A percentile compares a stretch with the other conserved stretches of the same genome.
Conservation (phyloP, 2,888 invertebrate genomes). For the Hirudinaria manillensis region DNA sequence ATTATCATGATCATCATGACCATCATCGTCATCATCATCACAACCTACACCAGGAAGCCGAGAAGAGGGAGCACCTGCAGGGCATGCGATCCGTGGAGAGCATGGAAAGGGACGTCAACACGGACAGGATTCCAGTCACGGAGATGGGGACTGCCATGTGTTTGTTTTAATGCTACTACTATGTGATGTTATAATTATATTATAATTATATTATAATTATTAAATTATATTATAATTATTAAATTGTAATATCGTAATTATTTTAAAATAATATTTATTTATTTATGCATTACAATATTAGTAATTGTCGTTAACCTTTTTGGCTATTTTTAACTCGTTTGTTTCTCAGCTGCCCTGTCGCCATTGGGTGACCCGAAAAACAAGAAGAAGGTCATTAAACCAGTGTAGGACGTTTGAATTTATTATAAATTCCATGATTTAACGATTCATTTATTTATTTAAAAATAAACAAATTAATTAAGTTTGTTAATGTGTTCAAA, state of each 20-base stretch:
- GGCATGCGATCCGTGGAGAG: conserved; percentile 23
- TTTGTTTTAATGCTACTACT: background rate
- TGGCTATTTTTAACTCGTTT: background rate
- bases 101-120: conserved; percentile 32
- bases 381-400: conserved; percentile 28
- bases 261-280: background rate
- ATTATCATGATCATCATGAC: background rate
- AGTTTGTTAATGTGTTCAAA: no score
- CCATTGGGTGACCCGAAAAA: conserved; percentile 20
- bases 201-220: background rate
- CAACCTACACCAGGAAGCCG: background rate
- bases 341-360: background rate
- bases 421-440: background rate
- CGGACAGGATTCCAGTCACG: conserved; percentile 24
- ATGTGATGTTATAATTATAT: background rate
- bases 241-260: background rate
- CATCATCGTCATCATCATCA: background rate
- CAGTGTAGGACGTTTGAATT: background rate
- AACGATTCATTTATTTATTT: background rate
- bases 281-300: no score
- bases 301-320: background rate
- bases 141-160: conserved; percentile 26
- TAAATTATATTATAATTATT: background rate
- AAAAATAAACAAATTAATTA: no score
- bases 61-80: conserved; percentile 21